Evolutionary conservation across 2,113 vertebrate genomes (phyloP), one percentile per base, ranked within the genome.

Genomic region (Proteles cristata): DNA sequence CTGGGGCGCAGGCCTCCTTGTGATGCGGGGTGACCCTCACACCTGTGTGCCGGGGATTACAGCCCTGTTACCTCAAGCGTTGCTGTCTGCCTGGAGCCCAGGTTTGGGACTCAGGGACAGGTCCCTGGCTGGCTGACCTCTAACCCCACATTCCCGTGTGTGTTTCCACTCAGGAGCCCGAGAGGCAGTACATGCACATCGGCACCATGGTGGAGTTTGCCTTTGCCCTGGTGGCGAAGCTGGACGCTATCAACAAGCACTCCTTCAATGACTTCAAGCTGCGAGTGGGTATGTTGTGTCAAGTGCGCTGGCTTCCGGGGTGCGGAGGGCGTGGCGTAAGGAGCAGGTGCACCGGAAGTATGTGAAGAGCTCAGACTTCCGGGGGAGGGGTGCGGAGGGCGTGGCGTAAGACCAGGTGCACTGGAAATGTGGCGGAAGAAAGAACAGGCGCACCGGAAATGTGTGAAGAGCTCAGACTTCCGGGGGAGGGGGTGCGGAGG

Each of bases 221-320:
- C 0, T 99, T 99, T 86, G 99, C 99, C 19, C 99, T 99, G 98
- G 99, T 99, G 96, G 99, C 99, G 5, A 99, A 99, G 94, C 98
- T 99, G 98, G 99, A 99, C 19, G 99, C 99, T 90, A 99, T 99
- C 97, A 99, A 99, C 98, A 99, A 99, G 97, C 99, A 99, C 98
- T 99, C 99, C 69, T 99, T 99, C 98, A 99, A 99, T 39, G 99
- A 99, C 98, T 99, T 99, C 99, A 99, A 99, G 97, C 99, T 99
- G 92, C 98, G 99, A 98, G 99, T 99, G 69, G 99, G 99, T 99
- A 99, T 68, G 99, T 99, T 2, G 33, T 21, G 79, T 63, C 8
- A 16, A 0, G 39, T 1, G 26, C 10, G 3, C 26, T 2, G 11
- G 16, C 28, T 17, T 14, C 14, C 11, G 1, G 31, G 39, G 17